Evolutionary conservation across 1,140 invertebrate genomes (phyloP).

Genomic region (Venustaconcha ellipsiformis): DNA sequence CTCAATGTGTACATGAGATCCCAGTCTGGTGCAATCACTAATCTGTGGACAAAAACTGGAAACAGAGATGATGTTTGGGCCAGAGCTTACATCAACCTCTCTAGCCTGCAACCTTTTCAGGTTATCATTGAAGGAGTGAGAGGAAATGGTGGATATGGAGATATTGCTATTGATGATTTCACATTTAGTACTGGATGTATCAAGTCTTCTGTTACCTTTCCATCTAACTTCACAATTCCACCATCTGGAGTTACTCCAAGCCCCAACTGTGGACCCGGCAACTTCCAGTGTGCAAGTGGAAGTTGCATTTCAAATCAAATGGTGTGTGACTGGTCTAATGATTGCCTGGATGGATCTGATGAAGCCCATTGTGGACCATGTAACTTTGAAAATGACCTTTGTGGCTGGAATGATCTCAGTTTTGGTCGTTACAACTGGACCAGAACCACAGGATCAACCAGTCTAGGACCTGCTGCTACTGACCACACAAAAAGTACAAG

Average conservation of each 20-base stretch:
- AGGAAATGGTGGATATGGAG: slow-evolving; percentile 46
- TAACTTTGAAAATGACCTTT: slow-evolving; percentile 60
- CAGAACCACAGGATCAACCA: slow-evolving; percentile 24
- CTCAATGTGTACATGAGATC: slow-evolving; percentile 57
- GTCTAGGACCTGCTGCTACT: slow-evolving; percentile 31
- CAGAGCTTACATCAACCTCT: slow-evolving; percentile 37
- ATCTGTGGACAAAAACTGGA: slow-evolving; percentile 38
- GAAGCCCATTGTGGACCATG: slow-evolving; percentile 61
- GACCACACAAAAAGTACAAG: slow-evolving; percentile 48
- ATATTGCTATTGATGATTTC: slow-evolving; percentile 62
- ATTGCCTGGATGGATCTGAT: slow-evolving; percentile 62
- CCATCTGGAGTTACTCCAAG: slow-evolving; percentile 36
- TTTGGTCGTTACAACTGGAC: slow-evolving; percentile 59
- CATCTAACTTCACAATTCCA: slow-evolving; percentile 44
- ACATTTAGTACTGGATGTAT: slow-evolving; percentile 52
- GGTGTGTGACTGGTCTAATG: slow-evolving; percentile 55
- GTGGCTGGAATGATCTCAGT: slow-evolving; percentile 64
- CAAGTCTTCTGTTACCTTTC: slow-evolving; percentile 35
- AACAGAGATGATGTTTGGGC: slow-evolving; percentile 52
- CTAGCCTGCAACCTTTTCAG: slow-evolving; percentile 40
- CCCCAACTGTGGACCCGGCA: slow-evolving; percentile 36
- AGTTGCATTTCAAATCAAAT: slow-evolving; percentile 43
- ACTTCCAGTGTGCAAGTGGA: slow-evolving; percentile 47
- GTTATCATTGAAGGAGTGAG: slow-evolving; percentile 52
- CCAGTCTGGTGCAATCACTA: slow-evolving; percentile 33